Base-by-base conservation (phyloP, 2,113 vertebrate species). In the Apaloderma vittatum region DNA sequence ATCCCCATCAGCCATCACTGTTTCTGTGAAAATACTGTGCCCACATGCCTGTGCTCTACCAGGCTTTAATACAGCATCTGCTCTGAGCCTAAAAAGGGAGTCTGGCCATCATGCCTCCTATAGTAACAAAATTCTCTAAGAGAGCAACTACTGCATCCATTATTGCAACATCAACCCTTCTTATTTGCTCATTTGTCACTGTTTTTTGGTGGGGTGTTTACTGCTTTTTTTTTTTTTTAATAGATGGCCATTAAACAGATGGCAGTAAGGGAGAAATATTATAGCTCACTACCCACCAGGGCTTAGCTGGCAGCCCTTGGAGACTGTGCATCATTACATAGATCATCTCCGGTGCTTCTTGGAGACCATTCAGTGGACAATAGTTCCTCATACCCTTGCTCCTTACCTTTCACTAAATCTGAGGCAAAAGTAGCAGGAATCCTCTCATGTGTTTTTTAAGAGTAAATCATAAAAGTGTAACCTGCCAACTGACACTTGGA, bases 381-480 rank as follows among this genome's bases (percentile, higher is more conserved):
- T 55, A 72, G 55, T 36, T 91, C 58, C 46, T 96, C 32, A 59
- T 20, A 80, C 27, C 55, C 79, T 16, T 37, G 10, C 81, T 88
- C 40, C 34, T 58, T 84, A 27, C 57, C 30, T 85, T 96, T 61
- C 48, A 51, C 73, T 84, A 84, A 91, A 72, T 24, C 17, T n/a
- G 15, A 94, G 45, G 54, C 15, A 67, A 86, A 90, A 93, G 54
- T 78, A 94, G 63, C 17, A 48, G 95, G 84, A 94, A 88, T 79
- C 87, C 67, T 89, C 85, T 37, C 4, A 2, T 21, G 6, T 40
- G 14, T 57, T 75, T 93, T 97, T 96, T 83, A 96, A 92, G 48
- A 95, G 51, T 87, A 52, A 97, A 95, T 95, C 95, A 97, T 94
- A 97, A 95, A 97, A 96, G 92, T 95, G 97, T 96, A 98, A 91